Evolutionary conservation across 2,888 invertebrate species (phyloP), one percentile per base, ranked within the genome.

Genomic region (Stenchaetothrips biformis): DNA sequence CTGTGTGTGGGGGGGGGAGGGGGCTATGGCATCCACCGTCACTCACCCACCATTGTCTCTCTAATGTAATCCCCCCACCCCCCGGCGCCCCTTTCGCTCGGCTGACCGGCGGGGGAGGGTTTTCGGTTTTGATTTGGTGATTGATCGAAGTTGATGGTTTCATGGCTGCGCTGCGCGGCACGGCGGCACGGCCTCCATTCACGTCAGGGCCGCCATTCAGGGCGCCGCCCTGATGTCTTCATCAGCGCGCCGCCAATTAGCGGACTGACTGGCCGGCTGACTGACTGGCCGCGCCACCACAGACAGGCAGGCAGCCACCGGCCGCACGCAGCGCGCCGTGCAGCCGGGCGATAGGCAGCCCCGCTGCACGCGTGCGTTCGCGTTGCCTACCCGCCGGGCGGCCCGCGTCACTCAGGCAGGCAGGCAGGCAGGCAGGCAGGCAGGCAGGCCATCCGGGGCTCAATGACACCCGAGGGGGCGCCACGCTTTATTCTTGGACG

Each of bases 61-160:
- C 37, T 37, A 37, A 37, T 37, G 37, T 37, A 37, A 37, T 37
- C 67, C 67, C 67, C 67, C 7, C 67, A 0, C 25, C 25, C 67
- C 67, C 67, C 2, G 53, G 53, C 53, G 13, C 13, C 53, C 53
- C 53, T 53, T 53, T 53, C 13, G 59, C 67, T 74, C n/a, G 11
- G 67, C 67, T 11, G 67, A n/a, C n/a, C 9, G 8, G 25, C 67
- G 21, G 21, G 37, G 37, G 37, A 37, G 37, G 37, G 37, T 37
- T 74, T 74, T 74, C 25, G 25, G 67, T 74, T 74, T 74, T 74
- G 67, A 74, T 74, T n/a, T 67, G 9, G 67, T 74, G 67, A 74
- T 74, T 74, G 67, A 74, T 74, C 67, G 67, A 21, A 74, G 67
- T 21, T 74, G 67, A 25, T 74, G 67, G 21, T 37, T 37, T 37